Base-by-base conservation (phyloP, 2,888 invertebrate species). In the Scaptomyza polygonia region DNA sequence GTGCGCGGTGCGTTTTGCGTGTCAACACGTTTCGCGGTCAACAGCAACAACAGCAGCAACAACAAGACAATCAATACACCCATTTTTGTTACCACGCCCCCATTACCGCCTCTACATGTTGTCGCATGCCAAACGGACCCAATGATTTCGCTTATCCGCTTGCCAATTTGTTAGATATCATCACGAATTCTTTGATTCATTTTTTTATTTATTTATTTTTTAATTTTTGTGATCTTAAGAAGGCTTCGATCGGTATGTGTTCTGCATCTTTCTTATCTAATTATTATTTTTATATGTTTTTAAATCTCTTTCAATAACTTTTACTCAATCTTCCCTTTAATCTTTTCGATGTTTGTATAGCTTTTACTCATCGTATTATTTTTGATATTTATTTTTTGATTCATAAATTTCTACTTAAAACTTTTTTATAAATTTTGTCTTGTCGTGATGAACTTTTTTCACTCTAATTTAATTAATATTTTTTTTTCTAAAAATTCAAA, bases 11-110 rank as follows among this genome's bases (percentile, higher is more conserved):
- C 68, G 58, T 66, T 64, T 39, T 86, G 81, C 87, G 76, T 86
- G 87, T 81, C 84, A 84, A 71, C 80, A 77, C 81, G 84, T 84
- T 86, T 81, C 75, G 67, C 84, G 81, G 81, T 75, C 86, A 71
- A 55, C 43, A 32, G 32, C 11, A 40, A 48, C 44, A 42, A 32
- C n/a, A n/a, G n/a, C n/a, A n/a, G n/a, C 84, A 67, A 47, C 40
- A 32, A 25, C 9, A 40, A 51, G 45, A 40, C 40, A 44, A n/a
- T 40, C 64, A 45, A 12, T 1, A 39, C 32, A 48, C 48, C 48
- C 18, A 18, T 3, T 48, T n/a, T 6, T 16, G 65, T 36, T n/a
- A 34, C 39, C 78, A 80, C 86, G 84, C 84, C 86, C 72, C 55
- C 21, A 8, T 32, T 11, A 0, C 11, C 40, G 36, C 40, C 42